Evolutionary conservation across 2,888 invertebrate species (phyloP).

Genomic region (Metallyticus violacea): DNA sequence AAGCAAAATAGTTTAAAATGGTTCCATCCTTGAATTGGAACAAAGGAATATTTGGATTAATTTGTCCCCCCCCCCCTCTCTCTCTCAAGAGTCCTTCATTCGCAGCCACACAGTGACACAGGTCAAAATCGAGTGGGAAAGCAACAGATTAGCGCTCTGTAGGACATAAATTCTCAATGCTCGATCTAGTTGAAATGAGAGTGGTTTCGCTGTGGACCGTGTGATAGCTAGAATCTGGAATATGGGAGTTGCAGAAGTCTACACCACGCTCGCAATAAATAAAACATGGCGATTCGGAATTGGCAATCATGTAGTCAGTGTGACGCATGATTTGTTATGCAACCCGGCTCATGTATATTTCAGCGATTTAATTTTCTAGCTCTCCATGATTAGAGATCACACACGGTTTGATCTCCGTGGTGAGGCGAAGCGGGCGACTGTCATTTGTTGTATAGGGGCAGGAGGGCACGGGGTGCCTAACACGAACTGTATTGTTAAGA

Average conservation of each 20-base stretch:
- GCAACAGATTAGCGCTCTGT: not conserved
- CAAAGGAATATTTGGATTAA: too few species aligned
- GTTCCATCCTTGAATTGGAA: too few species aligned
- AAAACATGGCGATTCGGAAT: constrained; percentile 11
- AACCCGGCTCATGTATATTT: constrained; percentile 9
- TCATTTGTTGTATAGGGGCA: not conserved
- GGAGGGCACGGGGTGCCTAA: not conserved
- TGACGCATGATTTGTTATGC: constrained; percentile 16
- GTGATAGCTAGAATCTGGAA: not conserved
- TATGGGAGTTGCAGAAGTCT: not conserved
- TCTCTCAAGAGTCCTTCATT: not conserved
- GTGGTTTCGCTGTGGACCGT: not conserved
- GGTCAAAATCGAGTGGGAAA: not conserved
- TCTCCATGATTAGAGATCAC: constrained; percentile 10
- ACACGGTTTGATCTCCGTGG: not conserved
- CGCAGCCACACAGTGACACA: not conserved
- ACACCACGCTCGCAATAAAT: not conserved
- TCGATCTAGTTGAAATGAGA: not conserved
- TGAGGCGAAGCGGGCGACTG: not conserved
- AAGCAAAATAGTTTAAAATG: too few species aligned
- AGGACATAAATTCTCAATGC: not conserved
- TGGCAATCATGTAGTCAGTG: constrained; percentile 14
- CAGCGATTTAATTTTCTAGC: constrained; percentile 12
- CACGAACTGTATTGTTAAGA: not conserved
- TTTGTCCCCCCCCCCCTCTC: too few species aligned